Evolutionary conservation across 2,113 vertebrate species (phyloP).

Genomic region (Willisornis vidua): DNA sequence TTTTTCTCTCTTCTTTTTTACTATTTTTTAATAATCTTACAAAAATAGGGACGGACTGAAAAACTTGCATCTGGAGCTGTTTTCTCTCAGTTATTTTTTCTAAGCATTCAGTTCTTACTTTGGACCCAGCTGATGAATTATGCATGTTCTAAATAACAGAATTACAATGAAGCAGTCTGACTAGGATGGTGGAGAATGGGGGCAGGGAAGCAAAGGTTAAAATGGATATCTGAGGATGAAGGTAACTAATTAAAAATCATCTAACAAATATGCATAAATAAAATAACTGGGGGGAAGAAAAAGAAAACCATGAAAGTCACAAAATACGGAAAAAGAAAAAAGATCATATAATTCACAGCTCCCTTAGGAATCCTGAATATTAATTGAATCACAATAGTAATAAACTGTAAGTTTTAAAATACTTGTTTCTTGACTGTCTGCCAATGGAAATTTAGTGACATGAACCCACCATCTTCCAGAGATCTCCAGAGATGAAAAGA

Average conservation of each 20-base stretch:
- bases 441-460: conserved; percentile 21
- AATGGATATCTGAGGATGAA: background rate
- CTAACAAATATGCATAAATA: conserved; percentile 2
- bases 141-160: background rate
- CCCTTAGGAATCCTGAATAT: background rate
- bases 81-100: background rate
- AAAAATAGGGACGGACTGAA: background rate
- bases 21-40: background rate
- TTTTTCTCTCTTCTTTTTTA: background rate
- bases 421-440: conserved; percentile 8
- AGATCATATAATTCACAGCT: background rate
- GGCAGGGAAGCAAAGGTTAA: background rate
- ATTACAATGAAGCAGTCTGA: background rate
- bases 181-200: background rate
- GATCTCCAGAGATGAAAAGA: conserved; percentile 66
- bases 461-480: conserved; percentile 11
- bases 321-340: background rate
- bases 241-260: background rate
- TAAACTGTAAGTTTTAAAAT: background rate
- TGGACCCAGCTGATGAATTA: background rate
- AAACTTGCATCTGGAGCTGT: background rate
- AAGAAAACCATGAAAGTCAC: background rate
- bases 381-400: conserved; percentile 16
- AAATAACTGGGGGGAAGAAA: background rate
- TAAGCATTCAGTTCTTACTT: background rate